Conservation (phyloP, 2,797 vertebrate genomes). For the Takifugu rubripes region DNA sequence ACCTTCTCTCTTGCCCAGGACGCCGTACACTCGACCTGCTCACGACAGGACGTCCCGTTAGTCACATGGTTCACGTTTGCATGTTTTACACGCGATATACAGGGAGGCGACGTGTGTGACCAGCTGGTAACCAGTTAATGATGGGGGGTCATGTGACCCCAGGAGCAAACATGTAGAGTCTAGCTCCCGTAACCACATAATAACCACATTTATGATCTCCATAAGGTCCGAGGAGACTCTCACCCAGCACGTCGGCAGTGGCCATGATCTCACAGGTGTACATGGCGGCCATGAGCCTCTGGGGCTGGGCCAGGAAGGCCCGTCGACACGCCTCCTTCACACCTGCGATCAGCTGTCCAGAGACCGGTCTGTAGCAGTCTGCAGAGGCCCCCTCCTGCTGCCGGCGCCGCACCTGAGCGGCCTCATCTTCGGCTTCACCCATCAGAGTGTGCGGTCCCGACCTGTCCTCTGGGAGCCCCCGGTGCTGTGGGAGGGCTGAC, state of each 20-base stretch:
- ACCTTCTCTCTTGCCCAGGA: conserved; percentile 90
- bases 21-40: conserved; percentile 83
- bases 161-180: too few species aligned
- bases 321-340: conserved; percentile 93
- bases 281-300: conserved; percentile 97
- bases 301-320: conserved; percentile 87
- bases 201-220: too few species aligned
- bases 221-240: conserved; percentile 49
- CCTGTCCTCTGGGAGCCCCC: conserved; percentile 38
- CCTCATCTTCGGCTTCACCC: background rate
- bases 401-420: conserved; percentile 41
- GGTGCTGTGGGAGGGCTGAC: conserved; percentile 32
- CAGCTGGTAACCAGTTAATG: too few species aligned
- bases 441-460: background rate
- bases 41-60: background rate
- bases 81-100: too few species aligned
- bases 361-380: conserved; percentile 90
- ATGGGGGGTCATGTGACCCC: too few species aligned
- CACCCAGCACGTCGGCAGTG: conserved; percentile 92
- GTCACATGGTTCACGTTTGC: too few species aligned
- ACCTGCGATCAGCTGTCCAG: conserved; percentile 92
- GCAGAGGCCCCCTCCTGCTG: conserved; percentile 46
- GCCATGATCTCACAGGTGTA: conserved; percentile 97
- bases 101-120: too few species aligned
- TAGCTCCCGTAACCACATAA: too few species aligned